These are phyloP conservation scores for Anneissia japonica DNA, from an alignment of 35 echinoderm and acorn worm genomes.

Conservation along the genomic window DNA sequence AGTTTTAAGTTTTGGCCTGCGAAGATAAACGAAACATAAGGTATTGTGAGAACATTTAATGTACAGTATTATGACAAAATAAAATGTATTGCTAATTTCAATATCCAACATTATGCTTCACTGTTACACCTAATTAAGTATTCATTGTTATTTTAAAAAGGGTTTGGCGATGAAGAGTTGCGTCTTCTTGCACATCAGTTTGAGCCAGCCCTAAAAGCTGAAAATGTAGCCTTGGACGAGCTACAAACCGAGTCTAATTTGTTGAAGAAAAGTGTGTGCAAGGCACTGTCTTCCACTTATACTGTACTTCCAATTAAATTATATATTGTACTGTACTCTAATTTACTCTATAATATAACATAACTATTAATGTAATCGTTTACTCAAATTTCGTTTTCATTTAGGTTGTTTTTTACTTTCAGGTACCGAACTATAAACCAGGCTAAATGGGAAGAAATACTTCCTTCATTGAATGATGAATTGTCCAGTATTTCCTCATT, in stretches of 20 bases:
- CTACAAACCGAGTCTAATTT: no score
- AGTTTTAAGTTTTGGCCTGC: not conserved
- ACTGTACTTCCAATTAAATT: no score
- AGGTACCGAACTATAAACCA: slow-evolving; percentile 10
- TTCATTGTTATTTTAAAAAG: not conserved
- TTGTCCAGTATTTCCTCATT: not conserved
- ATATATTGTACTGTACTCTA: no score
- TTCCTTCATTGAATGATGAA: not conserved
- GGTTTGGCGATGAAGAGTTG: not conserved
- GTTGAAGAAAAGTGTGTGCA: no score
- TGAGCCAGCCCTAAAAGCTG: not conserved
- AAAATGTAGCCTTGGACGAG: not conserved
- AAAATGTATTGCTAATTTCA: no score
- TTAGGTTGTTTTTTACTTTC: not conserved
- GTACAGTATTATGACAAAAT: no score
- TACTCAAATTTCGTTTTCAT: no score
- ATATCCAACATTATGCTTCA: no score
- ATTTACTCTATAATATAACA: no score
- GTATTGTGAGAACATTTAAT: not conserved
- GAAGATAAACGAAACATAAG: not conserved
- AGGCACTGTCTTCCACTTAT: no score
- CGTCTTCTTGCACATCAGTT: not conserved
- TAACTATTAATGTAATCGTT: no score
- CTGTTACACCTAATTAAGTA: no score
- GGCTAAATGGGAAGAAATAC: slow-evolving; percentile 8